Percentiles rank a stretch among this genome's conserved stretches.
Evolutionary conservation across 1,140 invertebrate species (phyloP).

Genomic region (Drosophila subpulchrella): DNA sequence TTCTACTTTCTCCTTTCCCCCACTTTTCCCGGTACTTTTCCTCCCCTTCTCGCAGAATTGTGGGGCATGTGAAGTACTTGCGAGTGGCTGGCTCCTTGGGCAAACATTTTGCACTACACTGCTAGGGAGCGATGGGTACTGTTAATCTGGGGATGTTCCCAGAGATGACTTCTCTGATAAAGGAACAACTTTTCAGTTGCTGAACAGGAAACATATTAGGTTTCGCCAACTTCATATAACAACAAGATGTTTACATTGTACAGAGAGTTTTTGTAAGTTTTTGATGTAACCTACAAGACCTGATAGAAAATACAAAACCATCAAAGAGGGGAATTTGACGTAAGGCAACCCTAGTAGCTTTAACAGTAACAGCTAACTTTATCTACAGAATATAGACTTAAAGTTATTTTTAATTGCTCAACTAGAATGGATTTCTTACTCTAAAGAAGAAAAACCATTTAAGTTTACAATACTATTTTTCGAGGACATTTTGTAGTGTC

Average conservation of each 20-base stretch:
- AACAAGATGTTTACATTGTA: not conserved
- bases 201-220: not conserved
- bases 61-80: conserved; percentile 52
- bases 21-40: not conserved
- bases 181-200: not conserved
- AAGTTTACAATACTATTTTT: too few relatives aligned
- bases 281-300: too few relatives aligned
- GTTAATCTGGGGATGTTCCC: conserved; percentile 22
- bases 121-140: conserved; percentile 17
- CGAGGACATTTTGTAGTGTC: too few relatives aligned
- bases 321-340: too few relatives aligned
- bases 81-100: conserved; percentile 44
- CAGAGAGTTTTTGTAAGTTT: not conserved
- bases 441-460: too few relatives aligned
- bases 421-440: too few relatives aligned
- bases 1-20: not conserved
- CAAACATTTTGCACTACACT: conserved; percentile 52
- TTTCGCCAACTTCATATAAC: not conserved
- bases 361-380: too few relatives aligned
- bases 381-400: too few relatives aligned
- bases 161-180: conserved; percentile 1
- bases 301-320: too few relatives aligned
- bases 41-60: conserved; percentile 4
- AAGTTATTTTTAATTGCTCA: too few relatives aligned
- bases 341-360: too few relatives aligned